Percentiles rank a stretch among this genome's conserved stretches.
phyloP scores from a whole-genome alignment of 1,140 invertebrate genomes.

The Drosophila sucinea region DNA sequence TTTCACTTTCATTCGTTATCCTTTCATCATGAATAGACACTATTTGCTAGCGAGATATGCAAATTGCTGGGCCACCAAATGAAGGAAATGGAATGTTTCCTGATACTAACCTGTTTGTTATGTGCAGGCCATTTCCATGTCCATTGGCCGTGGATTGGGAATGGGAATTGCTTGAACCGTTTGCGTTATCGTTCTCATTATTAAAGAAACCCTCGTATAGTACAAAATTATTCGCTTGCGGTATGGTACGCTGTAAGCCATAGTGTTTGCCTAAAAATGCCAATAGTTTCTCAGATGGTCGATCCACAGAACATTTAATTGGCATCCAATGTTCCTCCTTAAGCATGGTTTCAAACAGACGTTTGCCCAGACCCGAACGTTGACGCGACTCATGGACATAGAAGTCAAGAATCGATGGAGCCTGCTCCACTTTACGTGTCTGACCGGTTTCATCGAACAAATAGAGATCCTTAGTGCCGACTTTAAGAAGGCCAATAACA shows the following conservation, averaged over 20 bases:
- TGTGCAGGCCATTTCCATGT: conserved; percentile 61
- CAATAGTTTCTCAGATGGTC: conserved; percentile 94
- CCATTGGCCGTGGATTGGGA: conserved; percentile 59
- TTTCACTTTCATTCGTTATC: conserved; percentile 11
- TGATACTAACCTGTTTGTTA: conserved; percentile 76
- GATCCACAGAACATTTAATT: conserved; percentile 92
- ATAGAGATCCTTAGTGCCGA: conserved; percentile 93
- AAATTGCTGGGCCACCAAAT: conserved; percentile 40
- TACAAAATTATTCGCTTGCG: conserved; percentile 95
- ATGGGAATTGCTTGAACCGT: background rate
- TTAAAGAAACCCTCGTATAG: conserved; percentile 93
- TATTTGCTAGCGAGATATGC: conserved; percentile 54
- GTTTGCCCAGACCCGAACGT: conserved; percentile 89
- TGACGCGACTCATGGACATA: conserved; percentile 92
- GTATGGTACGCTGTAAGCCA: conserved; percentile 87
- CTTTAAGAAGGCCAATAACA: conserved; percentile 92
- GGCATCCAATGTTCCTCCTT: conserved; percentile 88
- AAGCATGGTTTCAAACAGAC: conserved; percentile 92
- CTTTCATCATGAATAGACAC: conserved; percentile 8
- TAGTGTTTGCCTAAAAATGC: conserved; percentile 94
- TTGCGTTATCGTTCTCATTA: conserved; percentile 55
- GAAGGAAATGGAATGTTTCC: conserved; percentile 3
- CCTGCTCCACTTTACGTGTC: conserved; percentile 88
- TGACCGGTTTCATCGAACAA: conserved; percentile 89
- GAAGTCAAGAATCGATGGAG: conserved; percentile 93